Evolutionary conservation across 2,888 invertebrate species (phyloP), one percentile per base, ranked within the genome.

Genomic region (Sphinx pinastri): DNA sequence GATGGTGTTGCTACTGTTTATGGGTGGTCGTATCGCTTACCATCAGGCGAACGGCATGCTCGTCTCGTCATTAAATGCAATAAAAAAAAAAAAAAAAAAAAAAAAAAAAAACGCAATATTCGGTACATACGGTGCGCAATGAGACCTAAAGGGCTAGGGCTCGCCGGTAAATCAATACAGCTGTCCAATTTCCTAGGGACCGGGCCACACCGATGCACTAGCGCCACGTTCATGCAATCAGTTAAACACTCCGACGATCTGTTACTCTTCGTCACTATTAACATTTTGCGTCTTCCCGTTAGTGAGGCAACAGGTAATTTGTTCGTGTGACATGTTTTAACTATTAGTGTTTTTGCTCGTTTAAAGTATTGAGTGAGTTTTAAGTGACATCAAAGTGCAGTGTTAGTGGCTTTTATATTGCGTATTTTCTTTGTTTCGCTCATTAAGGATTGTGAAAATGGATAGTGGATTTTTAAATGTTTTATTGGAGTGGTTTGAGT

Each of bases 51-150:
- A n/a, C n/a, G n/a, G n/a, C n/a, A n/a, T n/a, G n/a, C n/a, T n/a
- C n/a, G n/a, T n/a, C n/a, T n/a, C n/a, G n/a, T n/a, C n/a, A n/a
- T n/a, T n/a, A n/a, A n/a, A n/a, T n/a, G n/a, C n/a, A n/a, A n/a
- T n/a, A n/a, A n/a, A n/a, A n/a, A n/a, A n/a, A n/a, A n/a, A n/a
- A n/a, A n/a, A n/a, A n/a, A n/a, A n/a, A n/a, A n/a, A n/a, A n/a
- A n/a, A n/a, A n/a, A n/a, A n/a, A n/a, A n/a, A n/a, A n/a, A n/a
- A 38, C 38, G 38, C 38, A 55, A 55, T 55, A 55, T 55, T 55
- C 12, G 55, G 19, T 11, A 55, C 7, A 6, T 19, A 55, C 10
- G 19, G 11, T 55, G 55, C 55, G 55, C 55, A 25, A 55, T 12
- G 11, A 55, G 55, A 55, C 55, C 19, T 55, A 55, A 0, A 55